Evolutionary conservation across 2,888 invertebrate genomes (phyloP).

Genomic region (Odontomyia ornata): DNA sequence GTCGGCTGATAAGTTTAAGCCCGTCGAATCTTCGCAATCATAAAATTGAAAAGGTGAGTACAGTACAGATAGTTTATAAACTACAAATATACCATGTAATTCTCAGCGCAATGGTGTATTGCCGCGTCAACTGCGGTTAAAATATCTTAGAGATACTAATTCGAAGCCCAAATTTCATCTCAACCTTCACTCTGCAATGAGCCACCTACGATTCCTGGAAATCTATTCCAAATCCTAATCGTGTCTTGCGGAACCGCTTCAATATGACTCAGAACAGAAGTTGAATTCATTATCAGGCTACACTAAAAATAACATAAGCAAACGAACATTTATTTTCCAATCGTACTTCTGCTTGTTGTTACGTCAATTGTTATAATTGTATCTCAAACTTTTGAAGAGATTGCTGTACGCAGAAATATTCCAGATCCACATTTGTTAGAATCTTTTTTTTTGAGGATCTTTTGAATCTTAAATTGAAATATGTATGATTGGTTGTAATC

Average conservation of each 20-base stretch:
- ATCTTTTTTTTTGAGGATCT: no score
- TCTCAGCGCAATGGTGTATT: no score
- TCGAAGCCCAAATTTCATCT: no score
- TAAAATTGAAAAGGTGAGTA: slow-evolving; percentile 58
- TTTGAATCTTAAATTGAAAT: no score
- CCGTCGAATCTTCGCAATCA: slow-evolving; percentile 59
- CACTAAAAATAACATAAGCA: background rate
- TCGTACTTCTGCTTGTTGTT: background rate
- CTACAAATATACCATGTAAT: no score
- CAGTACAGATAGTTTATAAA: no score
- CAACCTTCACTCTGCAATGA: no score
- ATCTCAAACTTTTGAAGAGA: background rate
- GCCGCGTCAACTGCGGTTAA: no score
- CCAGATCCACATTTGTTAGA: background rate
- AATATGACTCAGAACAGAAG: slow-evolving; percentile 14
- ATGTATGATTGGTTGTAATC: no score
- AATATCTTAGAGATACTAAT: no score
- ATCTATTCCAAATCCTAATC: background rate
- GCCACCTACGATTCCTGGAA: no score
- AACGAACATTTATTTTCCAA: background rate
- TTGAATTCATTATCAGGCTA: background rate
- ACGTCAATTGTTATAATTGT: slow-evolving; percentile 37
- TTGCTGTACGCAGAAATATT: background rate
- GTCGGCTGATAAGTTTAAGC: slow-evolving; percentile 60
- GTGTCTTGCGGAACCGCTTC: background rate